Percentiles rank a stretch among this genome's conserved stretches.
phyloP scores from a whole-genome alignment of 2,113 vertebrate species.

The Oryzias melastigma region DNA sequence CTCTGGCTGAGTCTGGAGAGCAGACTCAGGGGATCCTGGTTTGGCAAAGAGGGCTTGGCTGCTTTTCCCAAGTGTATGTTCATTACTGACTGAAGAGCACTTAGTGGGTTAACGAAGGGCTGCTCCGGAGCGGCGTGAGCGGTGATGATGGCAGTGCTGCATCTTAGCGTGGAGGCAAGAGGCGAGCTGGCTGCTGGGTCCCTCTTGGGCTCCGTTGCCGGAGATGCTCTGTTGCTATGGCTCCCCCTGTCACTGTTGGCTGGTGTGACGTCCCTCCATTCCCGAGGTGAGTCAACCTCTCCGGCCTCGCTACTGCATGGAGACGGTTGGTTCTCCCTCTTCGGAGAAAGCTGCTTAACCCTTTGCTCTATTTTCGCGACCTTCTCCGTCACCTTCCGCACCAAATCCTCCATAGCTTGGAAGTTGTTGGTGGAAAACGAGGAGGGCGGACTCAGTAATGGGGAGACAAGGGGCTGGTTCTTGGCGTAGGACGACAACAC shows the following conservation, averaged over 20 bases:
- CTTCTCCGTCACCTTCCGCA: constrained; percentile 94
- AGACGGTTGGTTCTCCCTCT: constrained; percentile 80
- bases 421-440: constrained; percentile 91
- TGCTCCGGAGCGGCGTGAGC: constrained; percentile 91
- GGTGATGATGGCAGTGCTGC: constrained; percentile 90
- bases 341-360: constrained; percentile 84
- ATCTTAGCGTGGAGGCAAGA: constrained; percentile 76
- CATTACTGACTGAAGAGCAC: constrained; percentile 98
- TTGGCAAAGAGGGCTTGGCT: constrained; percentile 92
- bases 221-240: constrained; percentile 68
- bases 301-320: constrained; percentile 84
- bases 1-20: constrained; percentile 98
- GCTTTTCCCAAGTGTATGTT: constrained; percentile 98
- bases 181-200: constrained; percentile 72
- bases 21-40: constrained; percentile 97
- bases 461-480: constrained; percentile 85
- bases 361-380: constrained; percentile 90
- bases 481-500: constrained; percentile 77
- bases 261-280: constrained; percentile 83
- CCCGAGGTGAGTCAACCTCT: constrained; percentile 80
- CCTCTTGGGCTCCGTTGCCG: constrained; percentile 65
- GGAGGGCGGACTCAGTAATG: constrained; percentile 84
- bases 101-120: constrained; percentile 96
- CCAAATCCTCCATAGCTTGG: constrained; percentile 92
- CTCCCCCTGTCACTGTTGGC: constrained; percentile 77